These are phyloP conservation scores for Polymixis flavicincta DNA, from an alignment of 2,888 invertebrate species.

Conservation along the genomic window DNA sequence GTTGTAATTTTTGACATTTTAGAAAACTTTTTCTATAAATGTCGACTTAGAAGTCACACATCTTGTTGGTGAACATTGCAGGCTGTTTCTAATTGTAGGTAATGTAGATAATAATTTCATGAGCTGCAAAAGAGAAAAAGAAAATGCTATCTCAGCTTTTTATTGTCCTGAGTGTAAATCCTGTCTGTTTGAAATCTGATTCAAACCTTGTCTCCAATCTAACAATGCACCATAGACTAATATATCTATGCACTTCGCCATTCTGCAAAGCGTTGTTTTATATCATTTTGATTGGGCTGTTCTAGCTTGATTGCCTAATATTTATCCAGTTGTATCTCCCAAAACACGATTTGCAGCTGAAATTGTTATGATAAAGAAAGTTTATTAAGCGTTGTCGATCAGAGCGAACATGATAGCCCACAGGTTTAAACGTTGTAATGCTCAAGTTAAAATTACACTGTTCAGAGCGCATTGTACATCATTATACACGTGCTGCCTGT, in stretches of 20 bases:
- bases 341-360: no score
- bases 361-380: no score
- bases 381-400: no score
- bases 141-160: background rate
- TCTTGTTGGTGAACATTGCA: slow-evolving; percentile 19
- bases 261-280: slow-evolving; percentile 3
- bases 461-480: no score
- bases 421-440: no score
- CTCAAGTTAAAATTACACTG: no score
- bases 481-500: no score
- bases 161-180: background rate
- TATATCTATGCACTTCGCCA: background rate
- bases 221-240: no score
- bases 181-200: background rate
- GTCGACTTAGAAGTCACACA: slow-evolving; percentile 25
- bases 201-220: background rate
- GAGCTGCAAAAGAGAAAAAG: background rate
- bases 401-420: no score
- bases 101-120: no score
- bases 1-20: slow-evolving; percentile 59
- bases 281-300: background rate
- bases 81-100: no score
- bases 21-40: slow-evolving; percentile 36
- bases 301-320: background rate
- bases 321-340: background rate